phyloP scores from a whole-genome alignment of 2,797 vertebrate species.

The Sylvia borin region DNA sequence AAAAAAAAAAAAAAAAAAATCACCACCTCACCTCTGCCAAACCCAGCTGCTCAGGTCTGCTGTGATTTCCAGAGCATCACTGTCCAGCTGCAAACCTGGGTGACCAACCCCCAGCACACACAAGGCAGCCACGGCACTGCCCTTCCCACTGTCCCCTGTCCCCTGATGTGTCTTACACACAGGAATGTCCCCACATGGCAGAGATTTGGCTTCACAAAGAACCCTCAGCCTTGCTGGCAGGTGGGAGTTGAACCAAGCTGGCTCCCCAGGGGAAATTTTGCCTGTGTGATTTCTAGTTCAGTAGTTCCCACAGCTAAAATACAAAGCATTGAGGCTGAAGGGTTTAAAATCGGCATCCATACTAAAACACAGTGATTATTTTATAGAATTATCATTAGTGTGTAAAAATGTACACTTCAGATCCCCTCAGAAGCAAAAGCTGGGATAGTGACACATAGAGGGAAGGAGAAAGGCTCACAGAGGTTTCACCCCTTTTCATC shows the following conservation, averaged over 20 bases:
- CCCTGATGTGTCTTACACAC: rapidly evolving
- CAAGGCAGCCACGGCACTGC: background rate
- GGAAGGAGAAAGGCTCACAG: background rate
- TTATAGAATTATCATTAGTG: background rate
- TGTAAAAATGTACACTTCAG: background rate
- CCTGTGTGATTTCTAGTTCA: background rate
- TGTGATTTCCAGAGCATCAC: background rate
- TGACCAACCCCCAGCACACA: background rate
- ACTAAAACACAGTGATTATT: background rate
- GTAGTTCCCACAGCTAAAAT: background rate
- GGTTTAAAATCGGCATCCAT: background rate
- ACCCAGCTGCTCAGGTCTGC: background rate
- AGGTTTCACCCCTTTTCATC: background rate
- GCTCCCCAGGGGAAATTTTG: background rate
- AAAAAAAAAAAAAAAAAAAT: background rate
- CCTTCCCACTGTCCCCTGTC: background rate
- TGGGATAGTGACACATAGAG: background rate
- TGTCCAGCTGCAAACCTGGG: background rate
- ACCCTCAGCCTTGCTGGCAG: background rate
- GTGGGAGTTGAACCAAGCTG: background rate
- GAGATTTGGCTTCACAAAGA: background rate
- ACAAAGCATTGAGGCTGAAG: background rate
- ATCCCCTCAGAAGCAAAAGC: background rate
- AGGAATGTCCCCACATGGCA: background rate
- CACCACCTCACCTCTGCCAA: background rate